Base-by-base conservation (phyloP, 2,888 invertebrate species). In the Abrostola tripartita region DNA sequence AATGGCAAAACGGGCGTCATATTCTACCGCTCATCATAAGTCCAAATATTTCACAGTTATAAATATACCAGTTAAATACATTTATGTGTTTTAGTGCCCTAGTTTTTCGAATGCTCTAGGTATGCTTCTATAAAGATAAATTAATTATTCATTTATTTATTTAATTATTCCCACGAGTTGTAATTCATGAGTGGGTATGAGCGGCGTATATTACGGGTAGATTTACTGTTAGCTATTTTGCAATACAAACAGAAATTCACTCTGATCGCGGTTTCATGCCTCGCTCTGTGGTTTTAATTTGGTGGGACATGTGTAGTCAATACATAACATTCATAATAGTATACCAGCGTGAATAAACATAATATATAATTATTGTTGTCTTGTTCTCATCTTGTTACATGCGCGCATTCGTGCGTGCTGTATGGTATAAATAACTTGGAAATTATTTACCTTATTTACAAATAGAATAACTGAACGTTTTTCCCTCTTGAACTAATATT, bases 261-360 rank as follows among this genome's bases (percentile, higher is more conserved):
- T 24, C 37, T 35, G 42, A 5, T 56, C 68, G 75, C 55, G 72
- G 71, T 74, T 68, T 63, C 55, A 14, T 14, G 61, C 61, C 54
- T 54, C 63, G 57, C 61, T 59, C 40, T 55, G 74, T 51, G 63
- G 63, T 57, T 68, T 61, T 54, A 52, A 59, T 62, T 54, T 77
- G 41, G 38, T 9, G 10, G 53, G 37, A 47, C 53, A 59, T 52
- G 24, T 44, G 50, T 53, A 36, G 44, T 64, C 14, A 37, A 56
- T 53, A 61, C 52, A 38, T 6, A 52, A 35, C 47, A 64, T 66
- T 59, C 61, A 12, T 58, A 54, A 56, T 56, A 70, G 56, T 65
- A 56, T 62, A 69, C 37, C 41, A 59, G 40, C 37, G 10, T 44
- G 10, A 42, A 12, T 54, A 41, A 35, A 49, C 10, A 5, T n/a